These are phyloP conservation scores for Anomalospiza imberbis DNA, from an alignment of 2,797 vertebrate genomes.

Conservation along the genomic window DNA sequence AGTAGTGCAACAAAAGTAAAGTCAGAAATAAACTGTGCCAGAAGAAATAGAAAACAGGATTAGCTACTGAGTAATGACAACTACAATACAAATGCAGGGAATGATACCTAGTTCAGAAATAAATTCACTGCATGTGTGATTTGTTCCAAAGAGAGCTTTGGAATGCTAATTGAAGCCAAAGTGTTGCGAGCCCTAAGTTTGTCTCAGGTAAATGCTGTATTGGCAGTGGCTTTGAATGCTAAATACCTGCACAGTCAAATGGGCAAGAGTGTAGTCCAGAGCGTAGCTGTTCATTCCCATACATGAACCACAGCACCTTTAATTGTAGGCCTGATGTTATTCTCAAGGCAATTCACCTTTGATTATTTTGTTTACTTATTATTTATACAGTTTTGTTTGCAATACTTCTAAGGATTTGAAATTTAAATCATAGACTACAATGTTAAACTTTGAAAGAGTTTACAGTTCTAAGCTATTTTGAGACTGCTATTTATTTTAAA, in stretches of 20 bases:
- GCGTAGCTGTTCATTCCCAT: background rate
- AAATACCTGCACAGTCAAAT: background rate
- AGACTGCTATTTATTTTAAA: background rate
- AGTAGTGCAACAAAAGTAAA: background rate
- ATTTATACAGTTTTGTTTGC: conserved; percentile 9
- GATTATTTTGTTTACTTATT: background rate
- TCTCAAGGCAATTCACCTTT: background rate
- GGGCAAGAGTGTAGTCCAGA: background rate
- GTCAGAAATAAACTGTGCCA: background rate
- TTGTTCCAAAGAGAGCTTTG: background rate
- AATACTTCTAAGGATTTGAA: background rate
- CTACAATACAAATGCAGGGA: background rate
- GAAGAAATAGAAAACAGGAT: background rate
- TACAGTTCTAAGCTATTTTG: background rate
- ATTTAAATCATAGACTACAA: background rate
- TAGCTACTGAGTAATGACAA: background rate
- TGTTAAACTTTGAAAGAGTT: background rate
- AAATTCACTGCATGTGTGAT: background rate
- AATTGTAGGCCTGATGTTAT: background rate
- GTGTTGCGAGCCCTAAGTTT: background rate
- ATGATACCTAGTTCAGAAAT: background rate
- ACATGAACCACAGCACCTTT: background rate
- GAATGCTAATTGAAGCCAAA: background rate
- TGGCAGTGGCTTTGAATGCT: background rate
- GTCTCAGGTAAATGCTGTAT: background rate